Conservation (phyloP, 2,797 vertebrate species). For the Sebastes diaconus region DNA sequence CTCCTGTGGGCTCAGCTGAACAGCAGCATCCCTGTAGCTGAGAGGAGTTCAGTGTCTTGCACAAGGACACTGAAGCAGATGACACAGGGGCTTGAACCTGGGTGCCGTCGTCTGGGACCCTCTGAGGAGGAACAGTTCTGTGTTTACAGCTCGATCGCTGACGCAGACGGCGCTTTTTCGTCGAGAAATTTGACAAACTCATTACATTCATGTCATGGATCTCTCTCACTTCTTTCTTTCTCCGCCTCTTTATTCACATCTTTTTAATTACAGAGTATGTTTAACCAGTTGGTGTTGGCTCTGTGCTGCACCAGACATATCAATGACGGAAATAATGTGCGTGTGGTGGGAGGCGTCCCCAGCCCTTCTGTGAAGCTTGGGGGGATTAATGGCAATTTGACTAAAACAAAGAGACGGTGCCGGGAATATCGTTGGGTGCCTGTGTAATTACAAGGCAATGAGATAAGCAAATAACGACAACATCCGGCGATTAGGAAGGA, state of each 20-base stretch:
- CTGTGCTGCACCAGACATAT: conserved; percentile 40
- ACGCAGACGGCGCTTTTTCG: neutral
- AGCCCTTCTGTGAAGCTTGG: conserved; percentile 18
- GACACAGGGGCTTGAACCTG: conserved; percentile 12
- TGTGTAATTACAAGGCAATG: conserved; percentile 75
- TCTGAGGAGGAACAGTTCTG: conserved; percentile 17
- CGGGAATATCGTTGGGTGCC: conserved; percentile 66
- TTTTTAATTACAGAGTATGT: conserved; percentile 65
- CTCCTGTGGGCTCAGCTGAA: conserved; percentile 25
- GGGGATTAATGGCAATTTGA: conserved; percentile 78
- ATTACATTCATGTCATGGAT: conserved; percentile 35
- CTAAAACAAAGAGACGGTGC: conserved; percentile 72
- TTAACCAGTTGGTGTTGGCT: conserved; percentile 24
- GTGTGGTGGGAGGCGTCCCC: neutral
- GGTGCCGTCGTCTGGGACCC: neutral
- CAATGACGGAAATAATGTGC: conserved; percentile 23
- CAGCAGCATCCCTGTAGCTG: conserved; percentile 19
- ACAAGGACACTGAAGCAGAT: conserved; percentile 49
- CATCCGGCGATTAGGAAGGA: conserved; percentile 60
- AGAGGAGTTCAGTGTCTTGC: conserved; percentile 32
- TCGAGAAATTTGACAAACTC: neutral
- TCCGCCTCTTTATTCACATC: conserved; percentile 23
- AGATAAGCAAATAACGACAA: conserved; percentile 76
- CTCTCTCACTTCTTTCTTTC: neutral
- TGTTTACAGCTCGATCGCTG: conserved; percentile 2